Percentiles rank a stretch among this genome's conserved stretches.
These are phyloP conservation scores for Agrotis puta DNA, from an alignment of 2,888 invertebrate species.

Conservation along the genomic window DNA sequence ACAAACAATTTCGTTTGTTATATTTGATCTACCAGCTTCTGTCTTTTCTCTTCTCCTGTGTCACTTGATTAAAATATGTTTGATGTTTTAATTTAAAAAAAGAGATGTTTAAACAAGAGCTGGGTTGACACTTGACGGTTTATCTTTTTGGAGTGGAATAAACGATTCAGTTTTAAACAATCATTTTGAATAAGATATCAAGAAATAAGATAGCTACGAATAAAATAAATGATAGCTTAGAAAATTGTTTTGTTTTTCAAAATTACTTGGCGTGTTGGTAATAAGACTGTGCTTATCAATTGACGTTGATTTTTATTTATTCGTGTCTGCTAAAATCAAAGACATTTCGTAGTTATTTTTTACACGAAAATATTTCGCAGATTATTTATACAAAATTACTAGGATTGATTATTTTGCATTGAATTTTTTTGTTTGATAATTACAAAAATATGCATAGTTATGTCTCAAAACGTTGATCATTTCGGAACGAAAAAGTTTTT, in stretches of 20 bases:
- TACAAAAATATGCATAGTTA: no score
- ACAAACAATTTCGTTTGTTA: conserved; percentile 20
- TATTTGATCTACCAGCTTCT: conserved; percentile 18
- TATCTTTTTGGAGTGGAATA: conserved; percentile 6
- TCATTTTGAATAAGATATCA: not conserved
- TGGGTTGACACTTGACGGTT: not conserved
- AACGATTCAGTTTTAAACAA: not conserved
- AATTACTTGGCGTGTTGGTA: not conserved
- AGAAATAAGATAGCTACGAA: no score
- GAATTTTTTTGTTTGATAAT: no score
- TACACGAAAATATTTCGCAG: no score
- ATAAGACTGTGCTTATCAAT: not conserved
- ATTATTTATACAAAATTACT: no score
- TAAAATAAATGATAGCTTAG: no score
- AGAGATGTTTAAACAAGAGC: not conserved
- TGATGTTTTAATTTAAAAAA: conserved; percentile 27
- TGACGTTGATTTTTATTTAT: no score
- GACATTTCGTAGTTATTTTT: no score
- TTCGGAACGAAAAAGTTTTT: no score
- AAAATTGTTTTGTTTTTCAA: not conserved
- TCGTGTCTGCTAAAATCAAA: no score
- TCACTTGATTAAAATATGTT: conserved; percentile 17
- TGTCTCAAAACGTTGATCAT: no score
- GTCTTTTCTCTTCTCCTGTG: not conserved
- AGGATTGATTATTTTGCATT: no score